Evolutionary conservation across 2,888 invertebrate species (phyloP).

Genomic region (Epirrhoe alternata): DNA sequence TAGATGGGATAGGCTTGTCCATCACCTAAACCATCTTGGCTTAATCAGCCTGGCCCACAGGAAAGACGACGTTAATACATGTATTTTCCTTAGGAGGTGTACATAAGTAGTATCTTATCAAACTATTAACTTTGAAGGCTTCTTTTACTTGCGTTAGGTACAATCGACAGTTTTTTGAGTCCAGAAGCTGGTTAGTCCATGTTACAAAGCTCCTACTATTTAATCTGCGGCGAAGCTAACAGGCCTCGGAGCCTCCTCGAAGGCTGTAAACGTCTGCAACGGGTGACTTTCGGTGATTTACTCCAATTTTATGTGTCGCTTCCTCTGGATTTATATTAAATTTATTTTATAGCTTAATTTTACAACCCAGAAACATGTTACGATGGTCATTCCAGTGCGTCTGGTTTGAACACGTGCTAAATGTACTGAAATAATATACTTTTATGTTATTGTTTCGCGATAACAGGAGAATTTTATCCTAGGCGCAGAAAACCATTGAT

Average conservation of each 20-base stretch:
- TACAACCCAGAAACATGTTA: constrained; percentile 76
- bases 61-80: too few species aligned
- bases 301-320: constrained; percentile 82
- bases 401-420: constrained; percentile 55
- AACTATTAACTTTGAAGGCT: background rate
- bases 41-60: too few species aligned
- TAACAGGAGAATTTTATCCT: background rate
- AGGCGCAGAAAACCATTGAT: too few species aligned
- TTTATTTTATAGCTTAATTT: constrained; percentile 80
- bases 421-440: constrained; percentile 36
- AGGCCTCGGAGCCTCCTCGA: constrained; percentile 72
- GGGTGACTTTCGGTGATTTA: constrained; percentile 83
- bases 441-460: constrained; percentile 31
- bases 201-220: constrained; percentile 9
- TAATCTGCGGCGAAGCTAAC: constrained; percentile 60
- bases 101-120: too few species aligned
- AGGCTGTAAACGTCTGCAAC: constrained; percentile 81
- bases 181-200: constrained; percentile 3
- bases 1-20: too few species aligned
- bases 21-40: too few species aligned
- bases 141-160: background rate
- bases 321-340: constrained; percentile 80
- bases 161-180: background rate
- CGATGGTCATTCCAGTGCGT: constrained; percentile 63
- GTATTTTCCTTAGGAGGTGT: too few species aligned